phyloP scores from a whole-genome alignment of 2,797 vertebrate species.

The Garrulus glandarius region DNA sequence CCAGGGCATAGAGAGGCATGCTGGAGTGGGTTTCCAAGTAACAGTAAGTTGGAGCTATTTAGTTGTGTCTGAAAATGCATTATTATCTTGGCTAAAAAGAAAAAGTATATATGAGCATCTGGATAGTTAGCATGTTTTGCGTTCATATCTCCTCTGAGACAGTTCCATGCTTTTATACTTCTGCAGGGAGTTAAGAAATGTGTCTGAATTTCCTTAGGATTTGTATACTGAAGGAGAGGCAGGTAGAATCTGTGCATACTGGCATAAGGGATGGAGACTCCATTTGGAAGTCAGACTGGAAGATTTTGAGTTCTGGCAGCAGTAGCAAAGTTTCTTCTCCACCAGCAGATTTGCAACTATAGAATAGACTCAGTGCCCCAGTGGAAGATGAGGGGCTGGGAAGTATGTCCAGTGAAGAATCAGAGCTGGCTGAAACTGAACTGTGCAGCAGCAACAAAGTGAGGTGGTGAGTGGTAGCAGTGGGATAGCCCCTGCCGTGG shows the following conservation, averaged over 20 bases:
- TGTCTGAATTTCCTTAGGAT: background rate
- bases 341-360: background rate
- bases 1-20: background rate
- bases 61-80: background rate
- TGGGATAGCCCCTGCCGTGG: background rate
- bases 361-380: background rate
- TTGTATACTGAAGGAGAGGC: background rate
- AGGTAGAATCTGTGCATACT: background rate
- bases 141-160: background rate
- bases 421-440: background rate
- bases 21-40: background rate
- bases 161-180: background rate
- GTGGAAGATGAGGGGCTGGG: background rate
- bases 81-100: background rate
- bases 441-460: background rate
- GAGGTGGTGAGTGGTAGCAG: background rate
- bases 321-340: background rate
- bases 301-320: background rate
- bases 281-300: background rate
- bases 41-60: background rate
- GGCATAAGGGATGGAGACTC: background rate
- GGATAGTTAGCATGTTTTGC: background rate
- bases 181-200: background rate
- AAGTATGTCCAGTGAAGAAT: background rate
- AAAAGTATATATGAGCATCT: background rate